Percentiles rank a stretch among this genome's conserved stretches.
These are phyloP conservation scores for Metalampra italica DNA, from an alignment of 2,888 invertebrate species.

Conservation along the genomic window DNA sequence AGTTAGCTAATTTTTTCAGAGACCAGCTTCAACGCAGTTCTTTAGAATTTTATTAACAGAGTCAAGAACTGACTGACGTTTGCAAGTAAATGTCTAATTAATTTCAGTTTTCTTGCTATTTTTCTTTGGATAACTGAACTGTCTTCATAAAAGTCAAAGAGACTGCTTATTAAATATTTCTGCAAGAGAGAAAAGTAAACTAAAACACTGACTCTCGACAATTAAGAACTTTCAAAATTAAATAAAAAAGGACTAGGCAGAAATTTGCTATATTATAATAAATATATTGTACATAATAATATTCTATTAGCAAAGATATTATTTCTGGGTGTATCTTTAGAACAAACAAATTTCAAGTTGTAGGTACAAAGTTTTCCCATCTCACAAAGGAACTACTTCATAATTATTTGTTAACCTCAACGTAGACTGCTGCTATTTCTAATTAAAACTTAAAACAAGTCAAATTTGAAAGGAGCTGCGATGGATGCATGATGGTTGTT, in stretches of 20 bases:
- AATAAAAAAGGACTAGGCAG: background rate
- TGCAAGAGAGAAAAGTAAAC: background rate
- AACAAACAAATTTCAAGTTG: background rate
- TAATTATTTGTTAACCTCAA: constrained; percentile 62
- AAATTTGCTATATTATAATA: too few species aligned
- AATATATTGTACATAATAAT: too few species aligned
- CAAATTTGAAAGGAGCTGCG: constrained; percentile 35
- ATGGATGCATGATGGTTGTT: background rate
- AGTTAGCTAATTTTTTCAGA: too few species aligned
- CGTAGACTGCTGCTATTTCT: constrained; percentile 45
- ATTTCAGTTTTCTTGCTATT: background rate
- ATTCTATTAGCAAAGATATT: background rate
- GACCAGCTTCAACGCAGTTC: too few species aligned
- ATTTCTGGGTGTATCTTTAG: background rate
- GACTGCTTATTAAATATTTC: background rate
- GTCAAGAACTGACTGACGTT: too few species aligned
- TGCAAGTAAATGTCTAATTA: background rate
- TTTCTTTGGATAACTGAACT: background rate
- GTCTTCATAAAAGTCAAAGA: background rate
- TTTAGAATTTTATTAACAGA: too few species aligned
- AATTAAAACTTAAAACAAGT: constrained; percentile 60
- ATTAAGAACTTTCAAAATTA: background rate
- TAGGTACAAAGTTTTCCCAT: constrained; percentile 58
- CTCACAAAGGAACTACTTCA: constrained; percentile 51
- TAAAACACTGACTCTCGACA: background rate